Evolutionary conservation across 2,113 vertebrate species (phyloP).

Genomic region (Cephalopholis sonnerati): DNA sequence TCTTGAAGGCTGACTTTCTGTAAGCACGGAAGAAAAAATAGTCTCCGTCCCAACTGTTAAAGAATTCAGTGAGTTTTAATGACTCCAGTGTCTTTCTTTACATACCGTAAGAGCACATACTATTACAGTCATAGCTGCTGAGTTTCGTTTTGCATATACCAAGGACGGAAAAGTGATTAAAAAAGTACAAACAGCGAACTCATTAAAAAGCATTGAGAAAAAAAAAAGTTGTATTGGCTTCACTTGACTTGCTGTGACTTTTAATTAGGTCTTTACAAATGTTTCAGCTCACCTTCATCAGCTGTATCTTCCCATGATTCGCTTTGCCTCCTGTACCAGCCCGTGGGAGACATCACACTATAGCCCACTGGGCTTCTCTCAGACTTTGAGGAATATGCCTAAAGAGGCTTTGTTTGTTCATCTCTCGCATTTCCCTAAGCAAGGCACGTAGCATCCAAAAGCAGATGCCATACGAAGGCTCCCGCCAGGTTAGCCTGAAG

Average conservation of each 20-base stretch:
- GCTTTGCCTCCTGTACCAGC: slow-evolving; percentile 21
- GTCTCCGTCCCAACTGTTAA: not conserved
- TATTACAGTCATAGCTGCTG: not conserved
- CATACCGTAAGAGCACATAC: too few relatives aligned
- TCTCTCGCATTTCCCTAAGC: slow-evolving; percentile 42
- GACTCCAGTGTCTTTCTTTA: not conserved
- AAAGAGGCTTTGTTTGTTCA: slow-evolving; percentile 65
- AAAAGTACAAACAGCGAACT: slow-evolving; percentile 2
- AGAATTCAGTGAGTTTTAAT: not conserved
- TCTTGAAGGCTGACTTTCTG: not conserved
- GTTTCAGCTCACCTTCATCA: slow-evolving; percentile 46
- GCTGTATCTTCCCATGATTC: slow-evolving; percentile 38
- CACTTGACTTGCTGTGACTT: slow-evolving; percentile 37
- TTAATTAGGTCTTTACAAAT: slow-evolving; percentile 58
- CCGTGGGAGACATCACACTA: slow-evolving; percentile 15
- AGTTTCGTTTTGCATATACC: slow-evolving; percentile 10
- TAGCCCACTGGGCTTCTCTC: slow-evolving; percentile 41
- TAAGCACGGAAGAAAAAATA: not conserved
- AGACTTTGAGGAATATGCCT: slow-evolving; percentile 63
- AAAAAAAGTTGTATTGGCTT: slow-evolving; percentile 5
- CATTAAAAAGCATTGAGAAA: slow-evolving; percentile 1
- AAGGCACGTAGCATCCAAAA: slow-evolving; percentile 36
- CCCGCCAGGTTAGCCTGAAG: slow-evolving; percentile 68
- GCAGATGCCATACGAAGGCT: slow-evolving; percentile 57
- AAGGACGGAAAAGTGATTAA: slow-evolving; percentile 33